phyloP scores from a whole-genome alignment of 2,888 invertebrate species.

The Ethmia dodecea region DNA sequence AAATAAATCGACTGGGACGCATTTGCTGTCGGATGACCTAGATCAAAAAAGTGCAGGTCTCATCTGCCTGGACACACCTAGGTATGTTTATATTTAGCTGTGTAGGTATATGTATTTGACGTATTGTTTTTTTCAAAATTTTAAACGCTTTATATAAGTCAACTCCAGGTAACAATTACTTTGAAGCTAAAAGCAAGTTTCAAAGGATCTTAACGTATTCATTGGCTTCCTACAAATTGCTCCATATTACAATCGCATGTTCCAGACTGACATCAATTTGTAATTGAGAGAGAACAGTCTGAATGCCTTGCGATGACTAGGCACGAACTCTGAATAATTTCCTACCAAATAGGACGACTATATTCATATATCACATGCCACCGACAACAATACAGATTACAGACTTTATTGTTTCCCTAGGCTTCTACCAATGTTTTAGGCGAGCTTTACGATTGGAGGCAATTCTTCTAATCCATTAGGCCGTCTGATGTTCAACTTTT shows the following conservation, averaged over 20 bases:
- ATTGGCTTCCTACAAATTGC: conserved; percentile 5
- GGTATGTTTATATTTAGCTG: too few species aligned
- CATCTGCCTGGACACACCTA: conserved; percentile 24
- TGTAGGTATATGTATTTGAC: too few species aligned
- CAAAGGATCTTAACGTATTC: conserved; percentile 3
- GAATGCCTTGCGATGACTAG: conserved; percentile 27
- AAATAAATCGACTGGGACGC: conserved; percentile 64
- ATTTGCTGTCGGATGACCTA: conserved; percentile 60
- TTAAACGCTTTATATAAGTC: too few species aligned
- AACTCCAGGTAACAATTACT: neutral
- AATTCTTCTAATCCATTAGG: conserved; percentile 76
- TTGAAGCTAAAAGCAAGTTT: neutral
- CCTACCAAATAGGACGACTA: conserved; percentile 24
- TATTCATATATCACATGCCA: conserved; percentile 37
- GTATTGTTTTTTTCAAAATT: too few species aligned
- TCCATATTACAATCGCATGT: conserved; percentile 12
- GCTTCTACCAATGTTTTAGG: conserved; percentile 50
- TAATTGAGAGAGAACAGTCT: conserved; percentile 25
- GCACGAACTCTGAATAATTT: conserved; percentile 32
- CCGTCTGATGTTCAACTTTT: conserved; percentile 71
- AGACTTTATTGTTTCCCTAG: conserved; percentile 53
- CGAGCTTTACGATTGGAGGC: conserved; percentile 61
- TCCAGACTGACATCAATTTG: conserved; percentile 17
- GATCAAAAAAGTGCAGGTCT: conserved; percentile 47
- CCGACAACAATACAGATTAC: conserved; percentile 46